Evolutionary conservation across 2,113 vertebrate genomes (phyloP), one percentile per base, ranked within the genome.

Genomic region (Pavo muticus): DNA sequence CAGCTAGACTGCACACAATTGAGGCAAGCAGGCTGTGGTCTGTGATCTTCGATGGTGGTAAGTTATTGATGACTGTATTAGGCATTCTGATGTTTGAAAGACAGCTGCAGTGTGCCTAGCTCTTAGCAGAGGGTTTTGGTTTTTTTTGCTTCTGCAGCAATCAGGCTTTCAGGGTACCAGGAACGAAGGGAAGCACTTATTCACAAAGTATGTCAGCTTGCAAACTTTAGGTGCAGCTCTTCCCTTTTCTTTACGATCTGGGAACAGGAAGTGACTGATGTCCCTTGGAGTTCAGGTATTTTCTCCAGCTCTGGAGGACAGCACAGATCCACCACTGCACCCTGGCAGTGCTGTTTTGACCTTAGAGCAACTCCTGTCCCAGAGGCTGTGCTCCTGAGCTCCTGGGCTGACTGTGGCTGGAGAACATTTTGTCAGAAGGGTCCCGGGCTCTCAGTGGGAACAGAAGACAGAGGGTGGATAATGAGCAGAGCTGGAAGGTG

Each of bases 401-500:
- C 35, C 64, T 40, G 24, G n/a, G 10, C 6, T 86, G 60, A 10
- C 63, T 74, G 42, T 50, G 67, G 67, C 32, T 52, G 60, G 52
- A 72, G 57, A 24, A 63, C 6, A 15, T 81, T 81, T 91, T 84
- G 32, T 52, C 25, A 13, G 35, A 73, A 94, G 74, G 24, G 47
- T n/a, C 84, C 32, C 42, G 30, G 81, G 52, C 76, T 81, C 56
- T 84, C 10, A 4, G 44, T 50, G 72, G 37, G 82, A 78, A 7
- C 50, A 82, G 83, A 70, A 72, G n/a, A 37, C 40, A 57, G 19
- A 47, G 67, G n/a, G 59, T 71, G 4, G 27, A 56, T 76, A 76
- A 89, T 42, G 74, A 89, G 69, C 11, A 54, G 45, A 89, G 21
- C 63, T 65, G 8, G 82, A 91, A 93, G 89, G 78, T 87, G 77